These are phyloP conservation scores for Odocoileus hemionus DNA, from an alignment of 2,113 vertebrate genomes.

Conservation along the genomic window DNA sequence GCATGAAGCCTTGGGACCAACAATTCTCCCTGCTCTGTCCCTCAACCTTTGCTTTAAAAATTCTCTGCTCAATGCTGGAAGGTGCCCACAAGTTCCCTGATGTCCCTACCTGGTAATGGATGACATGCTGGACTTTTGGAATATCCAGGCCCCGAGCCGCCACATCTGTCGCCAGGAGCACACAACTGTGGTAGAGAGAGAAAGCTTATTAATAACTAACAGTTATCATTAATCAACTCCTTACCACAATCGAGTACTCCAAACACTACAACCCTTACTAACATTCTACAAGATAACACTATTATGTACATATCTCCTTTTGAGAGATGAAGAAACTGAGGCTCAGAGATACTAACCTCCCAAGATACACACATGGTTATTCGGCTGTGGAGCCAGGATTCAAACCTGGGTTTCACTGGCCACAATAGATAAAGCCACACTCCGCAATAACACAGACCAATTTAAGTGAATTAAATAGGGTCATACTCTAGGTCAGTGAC, in stretches of 20 bases:
- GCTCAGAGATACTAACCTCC: not conserved
- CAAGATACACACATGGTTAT: not conserved
- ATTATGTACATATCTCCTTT: not conserved
- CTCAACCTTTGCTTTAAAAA: not conserved
- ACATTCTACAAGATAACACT: not conserved
- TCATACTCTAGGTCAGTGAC: not conserved
- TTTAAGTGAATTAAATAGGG: not conserved
- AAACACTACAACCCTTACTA: not conserved
- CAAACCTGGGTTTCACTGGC: not conserved
- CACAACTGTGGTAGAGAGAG: constrained; percentile 83
- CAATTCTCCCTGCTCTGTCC: not conserved
- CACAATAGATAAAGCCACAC: not conserved
- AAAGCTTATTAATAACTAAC: not conserved
- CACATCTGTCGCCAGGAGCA: constrained; percentile 96
- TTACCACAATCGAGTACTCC: not conserved
- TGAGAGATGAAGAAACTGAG: not conserved
- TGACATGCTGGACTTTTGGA: constrained; percentile 94
- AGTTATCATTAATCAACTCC: not conserved
- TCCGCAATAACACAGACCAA: not conserved
- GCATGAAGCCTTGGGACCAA: not conserved
- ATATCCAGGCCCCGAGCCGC: constrained; percentile 97
- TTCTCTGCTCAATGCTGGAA: not conserved
- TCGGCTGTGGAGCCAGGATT: not conserved
- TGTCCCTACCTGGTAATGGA: constrained; percentile 94
- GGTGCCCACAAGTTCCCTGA: not conserved